Evolutionary conservation across 1,140 invertebrate species (phyloP).

Genomic region (Caenorhabditis tropicalis): DNA sequence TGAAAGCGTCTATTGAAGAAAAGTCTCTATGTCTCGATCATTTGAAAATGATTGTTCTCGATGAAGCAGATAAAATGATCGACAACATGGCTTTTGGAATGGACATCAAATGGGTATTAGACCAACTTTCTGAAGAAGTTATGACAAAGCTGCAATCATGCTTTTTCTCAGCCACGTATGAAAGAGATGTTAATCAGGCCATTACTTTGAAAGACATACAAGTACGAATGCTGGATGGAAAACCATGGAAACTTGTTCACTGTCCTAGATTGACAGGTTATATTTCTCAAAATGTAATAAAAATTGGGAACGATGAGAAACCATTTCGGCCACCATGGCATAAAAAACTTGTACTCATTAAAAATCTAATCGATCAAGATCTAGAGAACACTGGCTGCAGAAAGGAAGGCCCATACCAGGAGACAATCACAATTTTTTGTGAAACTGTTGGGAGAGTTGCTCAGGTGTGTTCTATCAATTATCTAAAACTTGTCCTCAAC

Average conservation of each 20-base stretch:
- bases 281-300: not conserved
- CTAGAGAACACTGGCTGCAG: not conserved
- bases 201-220: not conserved
- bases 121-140: not conserved
- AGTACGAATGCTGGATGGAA: not conserved
- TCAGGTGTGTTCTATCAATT: not conserved
- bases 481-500: not conserved
- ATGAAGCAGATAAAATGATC: constrained; percentile 33
- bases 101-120: not conserved
- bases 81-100: not conserved
- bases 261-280: not conserved
- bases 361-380: not conserved
- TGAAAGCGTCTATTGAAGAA: not conserved
- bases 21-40: not conserved
- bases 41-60: not conserved
- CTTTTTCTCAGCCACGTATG: not conserved
- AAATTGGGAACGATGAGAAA: not conserved
- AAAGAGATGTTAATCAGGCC: not conserved
- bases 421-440: constrained; percentile 26
- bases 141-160: not conserved
- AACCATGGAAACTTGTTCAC: not conserved
- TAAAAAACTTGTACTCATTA: not conserved
- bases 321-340: not conserved
- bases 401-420: not conserved
- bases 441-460: not conserved